A percentile compares a stretch with the other conserved stretches of the same genome.
Conservation (phyloP, 2,888 invertebrate genomes). For the Hydriomena furcata region DNA sequence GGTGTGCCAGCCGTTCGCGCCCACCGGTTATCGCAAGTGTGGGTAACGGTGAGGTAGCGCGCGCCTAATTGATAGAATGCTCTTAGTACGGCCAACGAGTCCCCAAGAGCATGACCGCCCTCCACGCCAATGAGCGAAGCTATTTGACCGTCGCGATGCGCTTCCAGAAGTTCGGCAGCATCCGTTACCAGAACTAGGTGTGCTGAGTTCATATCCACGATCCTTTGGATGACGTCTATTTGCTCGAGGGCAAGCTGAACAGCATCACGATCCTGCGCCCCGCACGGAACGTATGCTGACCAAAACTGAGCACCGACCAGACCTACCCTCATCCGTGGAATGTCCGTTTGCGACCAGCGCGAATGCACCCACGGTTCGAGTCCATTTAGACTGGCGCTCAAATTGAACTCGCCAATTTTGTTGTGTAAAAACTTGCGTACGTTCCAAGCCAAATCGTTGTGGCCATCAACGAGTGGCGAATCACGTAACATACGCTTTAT, state of each 20-base stretch:
- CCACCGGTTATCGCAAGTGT: slow-evolving; percentile 96
- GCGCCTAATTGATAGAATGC: slow-evolving; percentile 96
- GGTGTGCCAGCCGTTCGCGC: slow-evolving; percentile 86
- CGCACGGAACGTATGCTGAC: slow-evolving; percentile 95
- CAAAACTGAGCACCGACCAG: slow-evolving; percentile 96
- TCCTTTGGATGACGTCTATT: slow-evolving; percentile 91
- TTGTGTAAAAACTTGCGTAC: slow-evolving; percentile 94
- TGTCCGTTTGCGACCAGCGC: slow-evolving; percentile 96
- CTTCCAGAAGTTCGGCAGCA: slow-evolving; percentile 87
- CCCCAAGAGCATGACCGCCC: slow-evolving; percentile 96
- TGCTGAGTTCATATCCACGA: slow-evolving; percentile 88
- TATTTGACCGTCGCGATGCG: slow-evolving; percentile 90
- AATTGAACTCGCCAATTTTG: slow-evolving; percentile 86
- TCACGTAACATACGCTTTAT: slow-evolving; percentile 86
- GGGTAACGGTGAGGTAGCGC: slow-evolving; percentile 94
- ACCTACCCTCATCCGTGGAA: slow-evolving; percentile 91
- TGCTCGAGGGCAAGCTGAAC: slow-evolving; percentile 93
- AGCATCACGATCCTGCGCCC: slow-evolving; percentile 91
- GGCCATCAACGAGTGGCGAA: slow-evolving; percentile 90
- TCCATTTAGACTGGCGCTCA: slow-evolving; percentile 85
- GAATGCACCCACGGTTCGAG: slow-evolving; percentile 93
- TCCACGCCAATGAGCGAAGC: slow-evolving; percentile 96
- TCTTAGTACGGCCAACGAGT: slow-evolving; percentile 93
- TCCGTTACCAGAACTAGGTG: slow-evolving; percentile 89
- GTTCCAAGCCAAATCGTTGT: slow-evolving; percentile 95